These are phyloP conservation scores for Chaetogeoica ovagalla DNA, from an alignment of 2,888 invertebrate species.

Conservation along the genomic window DNA sequence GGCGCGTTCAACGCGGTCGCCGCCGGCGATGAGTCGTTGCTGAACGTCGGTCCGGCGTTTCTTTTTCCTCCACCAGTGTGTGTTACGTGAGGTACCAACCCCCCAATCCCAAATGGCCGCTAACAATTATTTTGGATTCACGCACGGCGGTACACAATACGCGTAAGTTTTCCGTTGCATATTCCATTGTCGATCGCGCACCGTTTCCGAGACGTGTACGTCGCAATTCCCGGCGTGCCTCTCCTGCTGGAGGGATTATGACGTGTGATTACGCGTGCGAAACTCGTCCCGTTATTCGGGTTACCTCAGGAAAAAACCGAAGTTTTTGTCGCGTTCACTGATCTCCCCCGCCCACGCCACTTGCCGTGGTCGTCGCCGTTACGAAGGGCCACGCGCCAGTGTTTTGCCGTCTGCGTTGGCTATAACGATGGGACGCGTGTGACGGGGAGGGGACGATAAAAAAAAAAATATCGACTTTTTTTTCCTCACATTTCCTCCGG, in stretches of 20 bases:
- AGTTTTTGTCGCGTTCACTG: not conserved
- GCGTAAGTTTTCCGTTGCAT: conserved; percentile 66
- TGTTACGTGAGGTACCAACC: not conserved
- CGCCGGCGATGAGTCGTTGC: conserved; percentile 12
- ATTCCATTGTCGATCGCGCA: too few species aligned
- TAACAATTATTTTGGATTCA: conserved; percentile 94
- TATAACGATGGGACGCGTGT: too few species aligned
- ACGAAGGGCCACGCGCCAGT: conserved; percentile 53
- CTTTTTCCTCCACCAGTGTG: not conserved
- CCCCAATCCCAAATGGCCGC: conserved; percentile 68
- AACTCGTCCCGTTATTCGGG: too few species aligned
- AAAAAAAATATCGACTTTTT: too few species aligned
- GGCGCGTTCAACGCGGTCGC: not conserved
- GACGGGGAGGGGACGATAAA: too few species aligned
- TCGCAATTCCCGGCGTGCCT: too few species aligned
- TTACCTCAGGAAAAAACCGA: too few species aligned
- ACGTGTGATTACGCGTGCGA: not conserved
- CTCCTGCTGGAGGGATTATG: not conserved
- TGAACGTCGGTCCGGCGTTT: not conserved
- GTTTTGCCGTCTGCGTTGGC: conserved; percentile 52
- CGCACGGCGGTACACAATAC: conserved; percentile 90
- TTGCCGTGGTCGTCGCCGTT: too few species aligned
- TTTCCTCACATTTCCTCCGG: too few species aligned
- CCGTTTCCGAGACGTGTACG: too few species aligned
- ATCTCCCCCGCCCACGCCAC: not conserved